phyloP scores from a whole-genome alignment of 2,888 invertebrate species.

The Acleris sparsana region DNA sequence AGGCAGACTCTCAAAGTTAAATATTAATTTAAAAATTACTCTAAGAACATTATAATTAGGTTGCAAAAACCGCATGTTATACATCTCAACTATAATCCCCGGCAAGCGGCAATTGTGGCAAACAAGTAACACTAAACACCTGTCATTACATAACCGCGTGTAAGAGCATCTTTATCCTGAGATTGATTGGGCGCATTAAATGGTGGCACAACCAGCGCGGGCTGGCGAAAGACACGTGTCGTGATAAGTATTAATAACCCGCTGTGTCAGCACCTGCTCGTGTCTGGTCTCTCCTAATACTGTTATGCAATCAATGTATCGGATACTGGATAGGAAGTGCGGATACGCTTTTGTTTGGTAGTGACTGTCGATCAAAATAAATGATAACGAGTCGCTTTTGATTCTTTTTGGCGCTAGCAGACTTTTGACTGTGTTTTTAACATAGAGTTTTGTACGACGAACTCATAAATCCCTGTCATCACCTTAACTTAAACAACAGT shows the following conservation, averaged over 20 bases:
- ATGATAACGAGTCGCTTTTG: no score
- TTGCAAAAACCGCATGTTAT: no score
- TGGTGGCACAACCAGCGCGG: constrained; percentile 34
- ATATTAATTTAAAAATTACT: no score
- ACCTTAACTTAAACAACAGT: not conserved
- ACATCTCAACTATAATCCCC: constrained; percentile 22
- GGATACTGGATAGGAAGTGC: constrained; percentile 10
- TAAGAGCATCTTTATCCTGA: constrained; percentile 41
- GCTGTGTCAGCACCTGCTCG: constrained; percentile 31
- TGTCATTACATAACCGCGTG: constrained; percentile 38
- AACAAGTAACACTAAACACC: constrained; percentile 27
- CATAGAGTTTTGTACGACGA: not conserved
- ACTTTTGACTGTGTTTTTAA: no score
- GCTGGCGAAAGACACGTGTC: constrained; percentile 34
- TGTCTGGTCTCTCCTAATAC: constrained; percentile 25
- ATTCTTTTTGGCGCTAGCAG: no score
- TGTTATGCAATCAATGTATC: constrained; percentile 17
- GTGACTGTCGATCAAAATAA: not conserved
- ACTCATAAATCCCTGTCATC: not conserved
- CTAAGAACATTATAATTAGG: no score
- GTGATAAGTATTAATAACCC: constrained; percentile 30
- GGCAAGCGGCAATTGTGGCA: not conserved
- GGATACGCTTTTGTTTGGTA: not conserved
- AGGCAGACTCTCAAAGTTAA: no score
- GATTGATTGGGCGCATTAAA: constrained; percentile 43